These are phyloP conservation scores for Drosophila anomalata DNA, from an alignment of 2,888 invertebrate species.

Conservation along the genomic window DNA sequence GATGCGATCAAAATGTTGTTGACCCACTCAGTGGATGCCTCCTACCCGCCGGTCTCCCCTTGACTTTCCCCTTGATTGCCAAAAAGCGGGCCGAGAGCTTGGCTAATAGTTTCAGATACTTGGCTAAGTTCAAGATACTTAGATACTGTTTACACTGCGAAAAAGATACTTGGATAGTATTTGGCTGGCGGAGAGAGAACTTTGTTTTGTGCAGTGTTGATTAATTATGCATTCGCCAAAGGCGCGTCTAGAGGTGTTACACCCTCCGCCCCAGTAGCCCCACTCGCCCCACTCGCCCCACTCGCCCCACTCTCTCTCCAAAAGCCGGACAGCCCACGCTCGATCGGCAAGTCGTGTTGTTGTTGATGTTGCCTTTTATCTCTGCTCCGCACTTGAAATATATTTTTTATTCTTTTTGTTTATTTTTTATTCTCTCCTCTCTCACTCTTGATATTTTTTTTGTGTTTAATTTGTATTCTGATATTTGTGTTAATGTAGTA, in stretches of 20 bases:
- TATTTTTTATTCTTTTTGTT: conserved; percentile 36
- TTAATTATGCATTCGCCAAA: conserved; percentile 57
- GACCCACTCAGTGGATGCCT: conserved; percentile 31
- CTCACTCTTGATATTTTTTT: conserved; percentile 38
- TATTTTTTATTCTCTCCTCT: conserved; percentile 44
- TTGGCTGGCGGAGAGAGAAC: conserved; percentile 25
- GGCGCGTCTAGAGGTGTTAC: conserved; percentile 34
- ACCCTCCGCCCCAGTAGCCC: conserved; percentile 12
- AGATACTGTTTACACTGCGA: conserved; percentile 43
- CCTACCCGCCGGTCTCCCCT: neutral
- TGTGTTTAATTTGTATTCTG: conserved; percentile 64
- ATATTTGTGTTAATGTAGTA: conserved; percentile 57
- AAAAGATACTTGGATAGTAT: conserved; percentile 18
- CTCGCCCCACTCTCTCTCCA: conserved; percentile 5
- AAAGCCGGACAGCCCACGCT: conserved; percentile 22
- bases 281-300: conserved; percentile 15
- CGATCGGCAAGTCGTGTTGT: conserved; percentile 35
- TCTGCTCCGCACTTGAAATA: conserved; percentile 64
- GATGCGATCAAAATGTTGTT: conserved; percentile 40
- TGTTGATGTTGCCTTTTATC: conserved; percentile 33
- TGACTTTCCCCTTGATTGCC: conserved; percentile 1
- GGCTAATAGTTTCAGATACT: conserved; percentile 22
- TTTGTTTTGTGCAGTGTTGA: conserved; percentile 33
- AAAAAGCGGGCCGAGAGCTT: conserved; percentile 3
- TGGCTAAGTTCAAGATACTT: neutral